phyloP scores from a whole-genome alignment of 2,113 vertebrate genomes.

The Etheostoma cragini region DNA sequence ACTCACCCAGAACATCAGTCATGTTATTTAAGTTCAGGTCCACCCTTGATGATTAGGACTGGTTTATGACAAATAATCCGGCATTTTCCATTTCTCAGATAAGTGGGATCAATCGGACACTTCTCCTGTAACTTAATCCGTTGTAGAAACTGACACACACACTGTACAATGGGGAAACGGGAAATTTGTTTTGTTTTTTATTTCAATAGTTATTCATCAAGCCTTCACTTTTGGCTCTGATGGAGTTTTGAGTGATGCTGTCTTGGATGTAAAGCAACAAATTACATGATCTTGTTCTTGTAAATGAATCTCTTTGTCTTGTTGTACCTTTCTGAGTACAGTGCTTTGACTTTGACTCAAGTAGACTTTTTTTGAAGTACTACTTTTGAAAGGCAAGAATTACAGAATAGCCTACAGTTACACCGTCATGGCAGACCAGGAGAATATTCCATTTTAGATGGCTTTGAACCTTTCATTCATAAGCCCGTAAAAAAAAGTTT shows the following conservation, averaged over 20 bases:
- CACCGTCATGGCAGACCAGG: constrained; percentile 47
- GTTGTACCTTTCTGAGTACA: constrained; percentile 7
- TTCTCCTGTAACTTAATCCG: background rate
- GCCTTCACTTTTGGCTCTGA: background rate
- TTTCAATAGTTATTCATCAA: background rate
- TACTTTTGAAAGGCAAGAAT: constrained; percentile 43
- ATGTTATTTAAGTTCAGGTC: background rate
- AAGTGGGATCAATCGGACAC: background rate
- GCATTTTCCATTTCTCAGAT: background rate
- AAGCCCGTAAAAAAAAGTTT: constrained; percentile 61
- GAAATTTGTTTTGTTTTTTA: background rate
- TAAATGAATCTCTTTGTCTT: background rate
- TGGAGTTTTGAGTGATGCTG: background rate
- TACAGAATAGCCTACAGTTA: constrained; percentile 54
- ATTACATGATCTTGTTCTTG: background rate
- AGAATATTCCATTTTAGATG: constrained; percentile 62
- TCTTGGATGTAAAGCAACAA: background rate
- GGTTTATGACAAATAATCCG: background rate
- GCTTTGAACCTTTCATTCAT: constrained; percentile 68
- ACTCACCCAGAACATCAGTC: background rate
- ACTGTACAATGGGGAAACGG: background rate
- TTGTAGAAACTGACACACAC: background rate
- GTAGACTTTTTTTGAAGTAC: constrained; percentile 34
- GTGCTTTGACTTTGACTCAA: constrained; percentile 6
- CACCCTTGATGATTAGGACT: background rate